phyloP scores from a whole-genome alignment of 92 coral and sea anemone genomes.

The Pocillopora grandis region DNA sequence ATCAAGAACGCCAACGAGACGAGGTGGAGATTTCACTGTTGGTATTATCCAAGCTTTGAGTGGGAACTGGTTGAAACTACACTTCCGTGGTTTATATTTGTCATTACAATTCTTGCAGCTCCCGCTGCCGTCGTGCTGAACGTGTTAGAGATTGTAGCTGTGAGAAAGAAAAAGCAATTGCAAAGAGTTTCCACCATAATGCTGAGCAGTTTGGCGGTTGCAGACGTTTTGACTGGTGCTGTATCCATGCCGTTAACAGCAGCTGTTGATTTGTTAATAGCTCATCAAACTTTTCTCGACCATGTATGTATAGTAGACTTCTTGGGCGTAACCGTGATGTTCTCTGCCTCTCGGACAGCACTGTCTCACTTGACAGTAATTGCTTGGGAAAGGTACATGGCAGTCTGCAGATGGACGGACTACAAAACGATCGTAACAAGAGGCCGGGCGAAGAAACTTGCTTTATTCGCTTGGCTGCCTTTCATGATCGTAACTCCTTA shows the following conservation, averaged over 20 bases:
- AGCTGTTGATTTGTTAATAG: not conserved
- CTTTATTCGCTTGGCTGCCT: not conserved
- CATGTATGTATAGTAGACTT: not conserved
- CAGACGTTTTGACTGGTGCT: not conserved
- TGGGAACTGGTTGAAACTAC: not conserved
- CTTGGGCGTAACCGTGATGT: not conserved
- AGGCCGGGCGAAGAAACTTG: not conserved
- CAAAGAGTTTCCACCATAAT: not conserved
- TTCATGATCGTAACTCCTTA: not conserved
- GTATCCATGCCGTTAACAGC: not conserved
- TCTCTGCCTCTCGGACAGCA: not conserved
- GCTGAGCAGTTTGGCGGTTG: not conserved
- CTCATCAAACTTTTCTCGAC: not conserved
- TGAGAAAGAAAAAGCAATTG: not conserved
- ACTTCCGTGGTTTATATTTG: not conserved
- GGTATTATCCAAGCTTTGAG: too few species aligned
- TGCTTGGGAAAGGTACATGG: conserved; percentile 16
- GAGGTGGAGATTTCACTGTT: not conserved
- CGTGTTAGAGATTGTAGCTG: not conserved
- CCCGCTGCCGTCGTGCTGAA: not conserved
- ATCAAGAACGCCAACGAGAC: not conserved
- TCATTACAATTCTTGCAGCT: not conserved
- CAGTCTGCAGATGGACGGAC: not conserved
- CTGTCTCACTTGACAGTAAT: not conserved
- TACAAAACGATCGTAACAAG: not conserved